These are phyloP conservation scores for Leptogaster cylindrica DNA, from an alignment of 2,888 invertebrate genomes.

Conservation along the genomic window DNA sequence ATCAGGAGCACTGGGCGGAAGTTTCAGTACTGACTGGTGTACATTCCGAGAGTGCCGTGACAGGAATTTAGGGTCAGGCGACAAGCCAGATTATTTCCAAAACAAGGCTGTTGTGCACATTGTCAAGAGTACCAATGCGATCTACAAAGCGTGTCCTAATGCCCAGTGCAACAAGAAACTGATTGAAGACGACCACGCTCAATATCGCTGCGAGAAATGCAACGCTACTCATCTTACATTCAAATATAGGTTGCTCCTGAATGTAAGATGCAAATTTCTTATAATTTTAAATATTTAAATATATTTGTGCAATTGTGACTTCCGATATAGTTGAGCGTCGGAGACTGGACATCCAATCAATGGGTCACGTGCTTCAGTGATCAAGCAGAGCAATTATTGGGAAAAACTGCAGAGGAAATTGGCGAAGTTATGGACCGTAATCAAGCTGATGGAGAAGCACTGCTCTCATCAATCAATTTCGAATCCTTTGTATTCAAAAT, in stretches of 20 bases:
- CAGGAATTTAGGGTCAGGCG: conserved; percentile 73
- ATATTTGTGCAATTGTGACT: neutral
- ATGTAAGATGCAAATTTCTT: conserved; percentile 66
- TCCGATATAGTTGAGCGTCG: conserved; percentile 74
- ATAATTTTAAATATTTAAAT: neutral
- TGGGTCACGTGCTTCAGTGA: conserved; percentile 93
- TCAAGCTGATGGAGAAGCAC: conserved; percentile 69
- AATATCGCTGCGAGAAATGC: conserved; percentile 96
- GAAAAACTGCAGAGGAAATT: conserved; percentile 74
- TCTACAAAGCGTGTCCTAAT: conserved; percentile 91
- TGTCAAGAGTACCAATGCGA: conserved; percentile 79
- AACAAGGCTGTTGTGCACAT: conserved; percentile 79
- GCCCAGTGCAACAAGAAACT: conserved; percentile 95
- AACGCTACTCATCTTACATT: conserved; percentile 81
- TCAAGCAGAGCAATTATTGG: conserved; percentile 78
- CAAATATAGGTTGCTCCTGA: conserved; percentile 82
- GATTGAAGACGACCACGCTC: conserved; percentile 83
- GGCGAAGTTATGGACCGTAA: conserved; percentile 77
- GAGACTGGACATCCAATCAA: conserved; percentile 85
- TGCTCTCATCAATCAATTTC: conserved; percentile 79
- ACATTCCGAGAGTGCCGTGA: conserved; percentile 77
- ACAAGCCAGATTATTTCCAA: conserved; percentile 83
- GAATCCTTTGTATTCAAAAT: conserved; percentile 82
- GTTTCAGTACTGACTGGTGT: conserved; percentile 71
- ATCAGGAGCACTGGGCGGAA: conserved; percentile 58